Conservation (phyloP, 2,888 invertebrate genomes). For the Hyposoter dolosus region DNA sequence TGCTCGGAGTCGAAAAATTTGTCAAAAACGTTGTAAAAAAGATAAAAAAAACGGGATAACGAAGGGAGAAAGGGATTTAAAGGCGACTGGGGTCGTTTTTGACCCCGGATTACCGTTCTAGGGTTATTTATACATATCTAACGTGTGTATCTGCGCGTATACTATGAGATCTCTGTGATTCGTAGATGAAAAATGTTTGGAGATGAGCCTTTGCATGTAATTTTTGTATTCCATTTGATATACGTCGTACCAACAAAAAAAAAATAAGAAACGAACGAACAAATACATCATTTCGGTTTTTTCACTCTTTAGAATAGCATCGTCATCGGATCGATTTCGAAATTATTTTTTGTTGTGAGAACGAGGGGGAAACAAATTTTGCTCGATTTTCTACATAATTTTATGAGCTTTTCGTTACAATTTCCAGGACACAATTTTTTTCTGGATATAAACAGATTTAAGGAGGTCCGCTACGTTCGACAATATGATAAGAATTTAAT, state of each 20-base stretch:
- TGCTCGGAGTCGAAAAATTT: too few relatives aligned
- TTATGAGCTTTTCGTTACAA: not conserved
- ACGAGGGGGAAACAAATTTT: too few relatives aligned
- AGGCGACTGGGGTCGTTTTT: too few relatives aligned
- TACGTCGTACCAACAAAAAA: constrained; percentile 56
- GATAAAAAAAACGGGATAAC: too few relatives aligned
- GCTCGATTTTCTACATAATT: not conserved
- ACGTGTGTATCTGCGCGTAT: constrained; percentile 49
- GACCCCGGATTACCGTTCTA: too few relatives aligned
- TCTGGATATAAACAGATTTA: too few relatives aligned
- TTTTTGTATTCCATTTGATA: constrained; percentile 68
- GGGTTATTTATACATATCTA: constrained; percentile 77
- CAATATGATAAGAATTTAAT: too few relatives aligned
- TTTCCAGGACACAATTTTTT: not conserved
- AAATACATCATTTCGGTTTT: constrained; percentile 19
- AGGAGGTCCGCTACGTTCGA: too few relatives aligned
- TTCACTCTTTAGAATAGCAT: constrained; percentile 18
- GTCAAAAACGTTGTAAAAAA: too few relatives aligned
- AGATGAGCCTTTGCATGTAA: constrained; percentile 62
- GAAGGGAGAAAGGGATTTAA: too few relatives aligned
- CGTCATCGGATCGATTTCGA: not conserved
- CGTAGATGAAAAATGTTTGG: constrained; percentile 55
- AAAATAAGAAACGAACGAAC: constrained; percentile 31
- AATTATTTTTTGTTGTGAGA: not conserved
- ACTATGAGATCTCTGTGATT: constrained; percentile 64